Percentiles rank a stretch among this genome's conserved stretches.
Evolutionary conservation across 2,888 invertebrate species (phyloP).

Genomic region (Lithophane ornitopus): DNA sequence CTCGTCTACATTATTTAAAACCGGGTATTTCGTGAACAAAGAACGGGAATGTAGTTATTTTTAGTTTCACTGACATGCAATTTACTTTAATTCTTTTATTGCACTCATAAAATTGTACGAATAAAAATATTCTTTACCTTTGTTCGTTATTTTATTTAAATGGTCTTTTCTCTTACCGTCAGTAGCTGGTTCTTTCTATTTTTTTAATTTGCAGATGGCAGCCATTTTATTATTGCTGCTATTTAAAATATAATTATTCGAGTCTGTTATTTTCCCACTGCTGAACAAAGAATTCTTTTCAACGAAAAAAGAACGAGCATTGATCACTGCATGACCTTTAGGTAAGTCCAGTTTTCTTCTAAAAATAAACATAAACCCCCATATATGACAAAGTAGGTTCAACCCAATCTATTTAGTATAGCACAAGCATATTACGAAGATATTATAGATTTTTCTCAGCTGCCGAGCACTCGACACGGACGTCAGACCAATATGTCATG

Average conservation of each 20-base stretch:
- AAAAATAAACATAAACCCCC: not conserved
- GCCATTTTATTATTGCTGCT: not conserved
- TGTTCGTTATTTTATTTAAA: constrained; percentile 6
- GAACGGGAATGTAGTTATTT: constrained; percentile 45
- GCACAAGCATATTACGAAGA: no score
- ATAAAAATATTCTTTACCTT: constrained; percentile 25
- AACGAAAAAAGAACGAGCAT: not conserved
- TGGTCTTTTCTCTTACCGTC: constrained; percentile 1
- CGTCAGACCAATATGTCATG: no score
- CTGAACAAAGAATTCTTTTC: not conserved
- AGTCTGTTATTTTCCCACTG: not conserved
- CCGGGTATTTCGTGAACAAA: constrained; percentile 41
- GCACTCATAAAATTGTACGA: constrained; percentile 1
- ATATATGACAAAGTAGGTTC: not conserved
- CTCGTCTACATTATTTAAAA: constrained; percentile 41
- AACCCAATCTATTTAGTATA: not conserved
- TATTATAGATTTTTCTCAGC: no score
- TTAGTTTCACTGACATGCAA: constrained; percentile 50
- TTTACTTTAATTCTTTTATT: constrained; percentile 52
- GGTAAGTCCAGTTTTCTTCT: not conserved
- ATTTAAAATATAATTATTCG: not conserved
- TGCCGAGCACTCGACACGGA: no score
- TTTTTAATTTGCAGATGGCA: not conserved
- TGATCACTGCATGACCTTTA: not conserved
- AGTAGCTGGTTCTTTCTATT: not conserved